A percentile compares a stretch with the other conserved stretches of the same genome.
These are phyloP conservation scores for Astreopora myriophthalma DNA, from an alignment of 64 coral and sea anemone species.

Conservation along the genomic window DNA sequence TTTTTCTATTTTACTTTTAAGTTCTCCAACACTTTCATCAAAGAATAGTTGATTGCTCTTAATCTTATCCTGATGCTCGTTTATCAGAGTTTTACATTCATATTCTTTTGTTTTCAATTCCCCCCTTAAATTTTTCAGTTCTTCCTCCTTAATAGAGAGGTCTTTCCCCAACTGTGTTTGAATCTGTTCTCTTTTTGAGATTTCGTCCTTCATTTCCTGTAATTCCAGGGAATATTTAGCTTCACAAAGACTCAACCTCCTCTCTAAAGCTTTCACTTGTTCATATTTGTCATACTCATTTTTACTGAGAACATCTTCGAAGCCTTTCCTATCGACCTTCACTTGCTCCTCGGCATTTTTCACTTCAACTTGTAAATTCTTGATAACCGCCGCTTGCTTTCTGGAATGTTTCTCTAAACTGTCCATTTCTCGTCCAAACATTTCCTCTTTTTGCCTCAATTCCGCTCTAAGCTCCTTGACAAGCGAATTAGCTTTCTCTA, in stretches of 20 bases:
- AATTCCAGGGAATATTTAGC: constrained; percentile 64
- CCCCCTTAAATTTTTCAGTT: neutral
- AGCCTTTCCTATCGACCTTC: constrained; percentile 70
- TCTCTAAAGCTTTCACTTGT: constrained; percentile 52
- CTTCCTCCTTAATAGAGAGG: constrained; percentile 43
- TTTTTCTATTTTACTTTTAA: constrained; percentile 23
- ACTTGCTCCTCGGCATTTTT: constrained; percentile 62
- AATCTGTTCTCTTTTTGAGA: constrained; percentile 49
- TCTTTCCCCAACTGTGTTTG: constrained; percentile 15
- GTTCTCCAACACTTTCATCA: constrained; percentile 15
- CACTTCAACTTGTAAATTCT: constrained; percentile 71
- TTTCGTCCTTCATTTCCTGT: neutral
- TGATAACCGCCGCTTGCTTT: constrained; percentile 52
- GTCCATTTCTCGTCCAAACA: constrained; percentile 61
- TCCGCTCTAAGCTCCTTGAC: constrained; percentile 63
- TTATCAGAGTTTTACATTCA: neutral
- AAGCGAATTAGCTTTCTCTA: constrained; percentile 48
- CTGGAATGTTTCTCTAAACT: constrained; percentile 51
- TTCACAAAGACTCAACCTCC: constrained; percentile 55
- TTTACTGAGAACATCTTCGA: constrained; percentile 79
- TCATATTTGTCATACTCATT: constrained; percentile 76
- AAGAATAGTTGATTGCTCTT: constrained; percentile 4
- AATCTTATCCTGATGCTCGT: neutral
- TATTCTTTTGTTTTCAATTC: constrained; percentile 46
- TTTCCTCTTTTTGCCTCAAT: constrained; percentile 70